Conservation (phyloP, 2,888 invertebrate genomes). For the Sesia apiformis region DNA sequence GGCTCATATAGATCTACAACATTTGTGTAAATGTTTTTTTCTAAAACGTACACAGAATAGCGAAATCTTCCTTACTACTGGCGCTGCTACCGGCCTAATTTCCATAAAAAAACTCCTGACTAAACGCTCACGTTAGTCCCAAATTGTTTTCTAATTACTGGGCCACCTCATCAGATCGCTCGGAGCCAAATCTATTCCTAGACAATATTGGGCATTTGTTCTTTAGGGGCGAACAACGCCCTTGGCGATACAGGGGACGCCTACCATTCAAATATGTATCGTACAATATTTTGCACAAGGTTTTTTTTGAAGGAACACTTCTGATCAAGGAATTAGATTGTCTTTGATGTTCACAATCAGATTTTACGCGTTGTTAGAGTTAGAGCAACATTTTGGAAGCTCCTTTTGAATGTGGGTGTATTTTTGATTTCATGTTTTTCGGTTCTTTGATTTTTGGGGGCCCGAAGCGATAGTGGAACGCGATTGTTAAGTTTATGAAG, state of each 20-base stretch:
- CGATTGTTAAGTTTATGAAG: no score
- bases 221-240: constrained; percentile 20
- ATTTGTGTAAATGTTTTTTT: no score
- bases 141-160: constrained; percentile 28
- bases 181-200: constrained; percentile 17
- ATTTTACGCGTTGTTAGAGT: constrained; percentile 70
- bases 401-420: constrained; percentile 63
- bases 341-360: constrained; percentile 62
- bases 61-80: no score
- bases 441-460: constrained; percentile 37
- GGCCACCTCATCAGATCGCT: constrained; percentile 23
- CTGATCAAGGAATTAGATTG: constrained; percentile 15
- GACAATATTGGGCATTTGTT: constrained; percentile 27
- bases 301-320: constrained; percentile 7
- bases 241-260: constrained; percentile 11
- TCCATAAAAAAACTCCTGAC: no score
- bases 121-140: background rate
- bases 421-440: constrained; percentile 68
- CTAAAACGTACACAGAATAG: no score
- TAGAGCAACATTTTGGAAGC: constrained; percentile 61
- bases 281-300: constrained; percentile 4
- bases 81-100: no score
- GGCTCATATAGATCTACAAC: no score
- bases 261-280: constrained; percentile 16
- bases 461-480: background rate